phyloP scores from a whole-genome alignment of 2,113 vertebrate genomes.

The Oryzias celebensis region DNA sequence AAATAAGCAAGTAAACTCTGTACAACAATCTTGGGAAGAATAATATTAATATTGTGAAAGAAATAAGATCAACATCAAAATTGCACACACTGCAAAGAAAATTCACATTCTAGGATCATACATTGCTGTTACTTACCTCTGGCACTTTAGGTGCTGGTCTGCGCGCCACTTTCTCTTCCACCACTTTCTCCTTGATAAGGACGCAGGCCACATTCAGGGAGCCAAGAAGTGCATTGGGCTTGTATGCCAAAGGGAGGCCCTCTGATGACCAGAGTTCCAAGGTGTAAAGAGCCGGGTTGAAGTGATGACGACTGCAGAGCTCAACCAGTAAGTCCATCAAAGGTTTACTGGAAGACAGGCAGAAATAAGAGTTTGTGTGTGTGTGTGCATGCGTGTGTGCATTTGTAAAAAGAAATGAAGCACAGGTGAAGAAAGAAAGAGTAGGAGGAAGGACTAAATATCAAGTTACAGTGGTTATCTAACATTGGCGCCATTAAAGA shows the following conservation, averaged over 20 bases:
- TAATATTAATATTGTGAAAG: not conserved
- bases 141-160: conserved; percentile 83
- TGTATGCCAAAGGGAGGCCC: conserved; percentile 84
- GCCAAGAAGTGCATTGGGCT: conserved; percentile 90
- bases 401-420: conserved; percentile 24
- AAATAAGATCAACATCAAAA: not conserved
- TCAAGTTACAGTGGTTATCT: conserved; percentile 46
- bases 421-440: conserved; percentile 22
- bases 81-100: not conserved
- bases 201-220: conserved; percentile 84
- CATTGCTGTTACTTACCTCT: conserved; percentile 80
- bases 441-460: conserved; percentile 15
- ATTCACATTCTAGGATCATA: not conserved
- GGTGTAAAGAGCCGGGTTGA: conserved; percentile 89
- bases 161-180: conserved; percentile 82
- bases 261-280: conserved; percentile 84
- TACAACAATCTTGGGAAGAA: not conserved
- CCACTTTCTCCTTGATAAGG: conserved; percentile 87
- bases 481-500: conserved; percentile 35
- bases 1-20: not conserved
- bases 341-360: conserved; percentile 82
- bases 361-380: conserved; percentile 19
- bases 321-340: conserved; percentile 98
- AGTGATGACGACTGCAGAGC: conserved; percentile 86
- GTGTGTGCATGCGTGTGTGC: conserved; percentile 2